phyloP scores from a whole-genome alignment of 2,797 vertebrate genomes.

The Oreochromis grahami region DNA sequence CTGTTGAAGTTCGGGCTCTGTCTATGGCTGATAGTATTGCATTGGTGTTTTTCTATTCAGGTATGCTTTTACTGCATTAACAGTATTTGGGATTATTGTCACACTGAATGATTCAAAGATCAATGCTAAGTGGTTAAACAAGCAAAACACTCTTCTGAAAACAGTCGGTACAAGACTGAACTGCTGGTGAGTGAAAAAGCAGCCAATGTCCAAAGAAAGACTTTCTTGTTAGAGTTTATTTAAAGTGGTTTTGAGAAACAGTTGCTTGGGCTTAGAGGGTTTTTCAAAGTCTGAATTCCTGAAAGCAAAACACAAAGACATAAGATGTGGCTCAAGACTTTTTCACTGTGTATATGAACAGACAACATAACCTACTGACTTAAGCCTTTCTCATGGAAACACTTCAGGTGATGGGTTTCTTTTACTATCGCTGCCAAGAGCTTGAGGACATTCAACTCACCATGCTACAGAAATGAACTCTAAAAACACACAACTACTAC shows the following conservation, averaged over 20 bases:
- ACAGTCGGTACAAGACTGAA: not conserved
- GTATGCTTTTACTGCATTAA: not conserved
- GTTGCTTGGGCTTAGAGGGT: not conserved
- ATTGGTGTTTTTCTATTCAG: not conserved
- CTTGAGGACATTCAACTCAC: slow-evolving; percentile 20
- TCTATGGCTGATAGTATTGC: not conserved
- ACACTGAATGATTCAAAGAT: not conserved
- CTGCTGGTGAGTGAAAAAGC: not conserved
- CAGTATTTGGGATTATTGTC: not conserved
- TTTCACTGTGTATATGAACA: not conserved
- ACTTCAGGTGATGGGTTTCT: not conserved
- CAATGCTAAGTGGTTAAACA: not conserved
- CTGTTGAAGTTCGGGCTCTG: not conserved
- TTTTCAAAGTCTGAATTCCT: not conserved
- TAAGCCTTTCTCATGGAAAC: not conserved
- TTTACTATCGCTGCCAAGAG: not conserved
- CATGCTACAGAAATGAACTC: slow-evolving; percentile 17
- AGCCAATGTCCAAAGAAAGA: not conserved
- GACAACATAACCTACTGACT: not conserved
- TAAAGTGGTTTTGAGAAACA: not conserved
- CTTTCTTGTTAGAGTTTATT: not conserved
- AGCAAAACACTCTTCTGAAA: not conserved
- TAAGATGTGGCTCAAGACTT: not conserved
- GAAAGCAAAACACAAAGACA: not conserved
- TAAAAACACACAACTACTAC: not conserved